Conservation (phyloP, 2,888 invertebrate species). For the Atrina japonica region DNA sequence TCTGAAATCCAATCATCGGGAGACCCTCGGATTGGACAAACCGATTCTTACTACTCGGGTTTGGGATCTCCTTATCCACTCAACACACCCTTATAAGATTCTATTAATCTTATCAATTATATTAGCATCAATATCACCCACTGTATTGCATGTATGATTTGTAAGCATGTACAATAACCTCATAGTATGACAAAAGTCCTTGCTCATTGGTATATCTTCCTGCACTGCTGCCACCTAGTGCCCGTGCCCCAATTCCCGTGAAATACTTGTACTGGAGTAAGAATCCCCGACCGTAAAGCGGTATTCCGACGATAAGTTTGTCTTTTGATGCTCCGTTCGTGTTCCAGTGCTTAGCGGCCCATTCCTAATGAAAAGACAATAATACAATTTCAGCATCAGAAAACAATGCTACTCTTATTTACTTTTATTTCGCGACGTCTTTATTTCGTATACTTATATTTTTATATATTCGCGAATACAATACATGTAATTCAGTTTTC, state of each 20-base stretch:
- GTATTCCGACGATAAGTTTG: slow-evolving; percentile 96
- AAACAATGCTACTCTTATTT: background rate
- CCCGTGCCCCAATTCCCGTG: slow-evolving; percentile 63
- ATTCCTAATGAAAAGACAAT: slow-evolving; percentile 62
- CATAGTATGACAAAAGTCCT: slow-evolving; percentile 76
- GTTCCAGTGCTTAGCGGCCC: slow-evolving; percentile 70
- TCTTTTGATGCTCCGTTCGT: slow-evolving; percentile 92
- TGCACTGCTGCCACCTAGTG: slow-evolving; percentile 59
- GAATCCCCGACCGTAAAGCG: slow-evolving; percentile 93
- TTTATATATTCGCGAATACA: slow-evolving; percentile 1
- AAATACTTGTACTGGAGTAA: slow-evolving; percentile 85
- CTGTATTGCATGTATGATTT: no score
- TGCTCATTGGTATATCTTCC: slow-evolving; percentile 69
- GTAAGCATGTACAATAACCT: no score
- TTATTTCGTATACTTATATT: background rate
- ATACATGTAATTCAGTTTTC: background rate
- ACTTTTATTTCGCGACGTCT: background rate
- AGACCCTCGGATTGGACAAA: no score
- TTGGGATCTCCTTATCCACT: no score
- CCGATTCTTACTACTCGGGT: no score
- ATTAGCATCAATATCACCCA: no score
- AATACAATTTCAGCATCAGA: background rate
- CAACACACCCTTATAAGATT: no score
- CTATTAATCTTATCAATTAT: no score
- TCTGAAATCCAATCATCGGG: no score